Percentiles rank a stretch among this genome's conserved stretches.
Conservation (phyloP, 2,113 vertebrate species). For the mouse (Mus musculus) region GRCm39 chr1:110013501-110014000, state of each 20-base stretch:
- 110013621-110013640: not conserved
- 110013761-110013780: not conserved
- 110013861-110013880: not conserved
- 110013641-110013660: not conserved
- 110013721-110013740: not conserved
- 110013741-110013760: not conserved
- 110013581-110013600: not conserved
- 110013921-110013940: not conserved
- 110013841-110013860: too few species aligned
- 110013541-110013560: not conserved
- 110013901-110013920: too few species aligned
- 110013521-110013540: not conserved
- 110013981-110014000: not conserved
- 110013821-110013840: not conserved
- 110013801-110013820: not conserved
- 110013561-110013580: not conserved
- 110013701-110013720: not conserved
- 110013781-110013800: not conserved
- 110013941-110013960: not conserved
- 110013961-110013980: not conserved
- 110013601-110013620: too few species aligned
- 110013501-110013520: not conserved
- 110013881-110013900: not conserved
- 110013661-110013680: not conserved
- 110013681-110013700: not conserved